Percentiles rank a stretch among this genome's conserved stretches.
phyloP scores from a whole-genome alignment of 2,113 vertebrate genomes.

The Lanius collurio region DNA sequence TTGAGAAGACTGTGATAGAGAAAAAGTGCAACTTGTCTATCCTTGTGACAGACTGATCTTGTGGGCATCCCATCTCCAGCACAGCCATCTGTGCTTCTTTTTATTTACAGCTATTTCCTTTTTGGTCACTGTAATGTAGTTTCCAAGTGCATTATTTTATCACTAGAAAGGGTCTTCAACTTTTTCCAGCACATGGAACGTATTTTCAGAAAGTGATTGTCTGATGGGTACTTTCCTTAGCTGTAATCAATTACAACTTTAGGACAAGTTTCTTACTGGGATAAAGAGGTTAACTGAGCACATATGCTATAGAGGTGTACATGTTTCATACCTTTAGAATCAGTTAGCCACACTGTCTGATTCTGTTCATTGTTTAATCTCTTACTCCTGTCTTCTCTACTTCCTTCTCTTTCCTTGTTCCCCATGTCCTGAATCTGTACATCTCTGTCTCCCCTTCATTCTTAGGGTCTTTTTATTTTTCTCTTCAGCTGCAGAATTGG shows the following conservation, averaged over 20 bases:
- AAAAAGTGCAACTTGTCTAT: neutral
- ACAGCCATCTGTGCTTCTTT: neutral
- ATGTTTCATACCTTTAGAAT: neutral
- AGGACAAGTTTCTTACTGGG: neutral
- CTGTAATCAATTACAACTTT: neutral
- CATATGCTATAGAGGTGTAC: neutral
- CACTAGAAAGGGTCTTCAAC: neutral
- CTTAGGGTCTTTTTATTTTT: neutral
- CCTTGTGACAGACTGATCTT: neutral
- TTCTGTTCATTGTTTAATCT: slow-evolving; percentile 19
- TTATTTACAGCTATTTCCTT: neutral
- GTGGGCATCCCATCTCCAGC: neutral
- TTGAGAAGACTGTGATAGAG: neutral
- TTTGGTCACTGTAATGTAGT: neutral
- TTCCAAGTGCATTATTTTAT: neutral
- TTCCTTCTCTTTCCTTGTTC: neutral
- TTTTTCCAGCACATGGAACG: neutral
- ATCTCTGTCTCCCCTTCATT: neutral
- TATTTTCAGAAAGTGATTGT: neutral
- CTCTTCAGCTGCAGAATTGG: neutral
- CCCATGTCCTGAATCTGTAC: neutral
- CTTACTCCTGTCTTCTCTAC: neutral
- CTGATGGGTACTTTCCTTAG: neutral
- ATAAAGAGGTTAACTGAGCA: neutral
- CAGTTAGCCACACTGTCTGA: neutral